Evolutionary conservation across 2,113 vertebrate genomes (phyloP).

Genomic region (Mobula birostris): DNA sequence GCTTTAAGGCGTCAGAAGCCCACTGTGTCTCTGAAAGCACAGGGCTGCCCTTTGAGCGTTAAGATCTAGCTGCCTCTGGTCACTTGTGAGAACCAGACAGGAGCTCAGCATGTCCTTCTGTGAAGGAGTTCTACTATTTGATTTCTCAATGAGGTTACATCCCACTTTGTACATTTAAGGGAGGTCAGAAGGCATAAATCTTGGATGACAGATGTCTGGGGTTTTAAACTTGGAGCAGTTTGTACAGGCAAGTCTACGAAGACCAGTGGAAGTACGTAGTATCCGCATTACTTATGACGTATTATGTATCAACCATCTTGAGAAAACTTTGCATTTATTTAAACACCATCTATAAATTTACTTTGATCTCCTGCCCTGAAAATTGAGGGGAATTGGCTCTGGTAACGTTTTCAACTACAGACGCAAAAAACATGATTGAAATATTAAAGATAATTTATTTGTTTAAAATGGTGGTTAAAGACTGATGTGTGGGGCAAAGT

Average conservation of each 20-base stretch:
- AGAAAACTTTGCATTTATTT: neutral
- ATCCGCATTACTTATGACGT: neutral
- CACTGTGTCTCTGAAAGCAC: neutral
- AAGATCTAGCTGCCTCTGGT: neutral
- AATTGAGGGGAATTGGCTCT: neutral
- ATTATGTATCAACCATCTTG: neutral
- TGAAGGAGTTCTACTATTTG: slow-evolving; percentile 37
- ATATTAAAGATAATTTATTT: slow-evolving; percentile 31
- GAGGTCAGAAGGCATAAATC: neutral
- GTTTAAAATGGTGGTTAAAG: slow-evolving; percentile 19
- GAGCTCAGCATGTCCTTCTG: slow-evolving; percentile 31
- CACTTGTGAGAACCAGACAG: slow-evolving; percentile 29
- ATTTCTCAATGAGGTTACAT: slow-evolving; percentile 19
- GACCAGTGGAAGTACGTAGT: neutral
- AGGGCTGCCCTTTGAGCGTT: neutral
- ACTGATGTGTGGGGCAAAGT: neutral
- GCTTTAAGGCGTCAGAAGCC: neutral
- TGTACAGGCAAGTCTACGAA: neutral
- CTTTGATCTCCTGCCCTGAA: neutral
- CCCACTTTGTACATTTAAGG: slow-evolving; percentile 23
- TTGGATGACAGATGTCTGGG: neutral
- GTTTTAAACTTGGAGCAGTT: neutral
- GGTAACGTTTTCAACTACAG: slow-evolving; percentile 21
- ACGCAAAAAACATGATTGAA: neutral
- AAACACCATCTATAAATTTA: slow-evolving; percentile 1